Base-by-base conservation (phyloP, 2,113 vertebrate genomes). In the Sitta europaea region DNA sequence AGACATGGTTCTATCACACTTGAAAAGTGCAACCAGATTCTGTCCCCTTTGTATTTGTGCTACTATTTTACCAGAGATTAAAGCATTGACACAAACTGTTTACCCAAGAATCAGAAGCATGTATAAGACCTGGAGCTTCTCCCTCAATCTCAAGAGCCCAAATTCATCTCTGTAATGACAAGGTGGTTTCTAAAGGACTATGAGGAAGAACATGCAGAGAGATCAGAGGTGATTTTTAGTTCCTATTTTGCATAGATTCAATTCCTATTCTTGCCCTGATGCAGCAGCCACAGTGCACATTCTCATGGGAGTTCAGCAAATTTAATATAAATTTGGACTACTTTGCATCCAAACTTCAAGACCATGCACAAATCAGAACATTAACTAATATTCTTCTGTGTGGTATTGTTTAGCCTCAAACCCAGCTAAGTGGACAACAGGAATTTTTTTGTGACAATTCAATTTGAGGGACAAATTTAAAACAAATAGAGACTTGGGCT, bases 221-320 rank as follows among this genome's bases (percentile, higher is more conserved):
- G 14, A 36, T 76, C 24, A 48, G n/a, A 51, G 65, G 7, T 40
- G 22, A 76, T 83, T 94, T 90, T 82, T 45, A 42, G 13, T 38
- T 82, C 55, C 50, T 62, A 18, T 67, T 45, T 71, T 76, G 36
- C 48, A 94, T 88, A n/a, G 14, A 59, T 81, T 59, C 29, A 55
- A 4, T 83, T 90, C 12, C 28, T 58, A 45, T 40, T 87, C 29
- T 42, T 1, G 0, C 7, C 48, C 16, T 28, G 19, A 38, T 1
- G 1, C 25, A 85, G 66, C 43, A 88, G 31, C 11, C n/a, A 36
- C 1, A 1, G 42, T 73, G 40, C 68, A 35, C 0, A 0, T 11
- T 75, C 50, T 54, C 50, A 25, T 62, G 48, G 59, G 61, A 78
- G 9, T 31, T 70, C 25, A 42, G 17, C 40, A 50, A 45, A 88